Conservation (phyloP, 2,888 invertebrate genomes). For the Abrostola triplasia region DNA sequence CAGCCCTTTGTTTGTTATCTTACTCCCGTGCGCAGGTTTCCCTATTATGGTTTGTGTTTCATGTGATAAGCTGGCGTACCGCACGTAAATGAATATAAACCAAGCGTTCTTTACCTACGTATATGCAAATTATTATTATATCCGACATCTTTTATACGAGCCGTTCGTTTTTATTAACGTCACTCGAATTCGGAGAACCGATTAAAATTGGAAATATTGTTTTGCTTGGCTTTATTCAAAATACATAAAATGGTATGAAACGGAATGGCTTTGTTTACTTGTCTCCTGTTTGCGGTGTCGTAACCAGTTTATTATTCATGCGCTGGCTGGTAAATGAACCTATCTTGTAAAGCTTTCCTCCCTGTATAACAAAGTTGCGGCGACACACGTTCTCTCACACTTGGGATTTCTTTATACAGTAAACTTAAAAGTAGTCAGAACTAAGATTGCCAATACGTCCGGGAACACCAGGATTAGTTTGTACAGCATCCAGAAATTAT, state of each 20-base stretch:
- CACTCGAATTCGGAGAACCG: slow-evolving; percentile 36
- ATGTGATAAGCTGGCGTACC: slow-evolving; percentile 44
- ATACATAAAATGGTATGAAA: slow-evolving; percentile 51
- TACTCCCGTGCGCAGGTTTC: slow-evolving; percentile 30
- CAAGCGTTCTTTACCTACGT: slow-evolving; percentile 28
- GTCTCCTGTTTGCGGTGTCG: slow-evolving; percentile 41
- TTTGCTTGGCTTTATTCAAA: slow-evolving; percentile 52
- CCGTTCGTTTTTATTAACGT: slow-evolving; percentile 44
- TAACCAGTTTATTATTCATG: slow-evolving; percentile 58
- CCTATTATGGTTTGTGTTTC: slow-evolving; percentile 39
- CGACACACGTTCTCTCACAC: slow-evolving; percentile 15
- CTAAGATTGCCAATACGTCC: slow-evolving; percentile 18
- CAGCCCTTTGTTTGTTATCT: slow-evolving; percentile 32
- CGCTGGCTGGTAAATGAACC: slow-evolving; percentile 40
- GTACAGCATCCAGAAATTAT: slow-evolving; percentile 24
- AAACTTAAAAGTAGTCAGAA: slow-evolving; percentile 8
- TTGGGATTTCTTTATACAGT: slow-evolving; percentile 19
- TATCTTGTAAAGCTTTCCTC: slow-evolving; percentile 46
- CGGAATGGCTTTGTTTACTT: slow-evolving; percentile 58
- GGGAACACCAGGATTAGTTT: slow-evolving; percentile 5
- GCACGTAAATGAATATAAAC: slow-evolving; percentile 53
- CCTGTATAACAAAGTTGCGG: slow-evolving; percentile 14
- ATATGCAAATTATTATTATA: slow-evolving; percentile 44
- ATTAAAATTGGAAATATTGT: slow-evolving; percentile 55
- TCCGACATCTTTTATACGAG: slow-evolving; percentile 21